Evolutionary conservation across 2,113 vertebrate species (phyloP).

Genomic region (Cygnus atratus): DNA sequence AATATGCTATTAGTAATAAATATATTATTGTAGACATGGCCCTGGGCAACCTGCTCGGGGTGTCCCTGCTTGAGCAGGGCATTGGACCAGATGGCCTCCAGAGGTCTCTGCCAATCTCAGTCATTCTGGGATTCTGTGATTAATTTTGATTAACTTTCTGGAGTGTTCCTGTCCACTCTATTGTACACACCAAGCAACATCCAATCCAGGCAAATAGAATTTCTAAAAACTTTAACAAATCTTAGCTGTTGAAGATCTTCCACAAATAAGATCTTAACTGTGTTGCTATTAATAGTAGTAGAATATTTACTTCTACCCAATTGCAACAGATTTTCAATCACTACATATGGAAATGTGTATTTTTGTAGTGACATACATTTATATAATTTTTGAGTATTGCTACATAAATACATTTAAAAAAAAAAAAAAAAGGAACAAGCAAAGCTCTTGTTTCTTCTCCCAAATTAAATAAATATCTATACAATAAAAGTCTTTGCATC

Average conservation of each 20-base stretch:
- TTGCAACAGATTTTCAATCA: not conserved
- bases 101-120: not conserved
- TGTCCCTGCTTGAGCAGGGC: too few species aligned
- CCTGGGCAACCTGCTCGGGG: not conserved
- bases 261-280: not conserved
- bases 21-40: not conserved
- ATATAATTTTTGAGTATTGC: not conserved
- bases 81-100: not conserved
- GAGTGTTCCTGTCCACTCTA: not conserved
- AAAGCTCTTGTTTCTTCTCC: not conserved
- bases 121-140: not conserved
- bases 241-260: not conserved
- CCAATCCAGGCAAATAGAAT: not conserved
- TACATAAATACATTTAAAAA: not conserved
- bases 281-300: not conserved
- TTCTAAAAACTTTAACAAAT: not conserved
- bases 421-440: not conserved
- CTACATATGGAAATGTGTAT: fast-evolving
- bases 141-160: not conserved
- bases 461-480: not conserved
- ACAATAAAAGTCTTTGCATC: not conserved
- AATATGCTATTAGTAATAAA: not conserved
- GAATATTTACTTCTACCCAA: not conserved
- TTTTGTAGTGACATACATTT: not conserved
- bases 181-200: not conserved